Conservation (phyloP, 2,113 vertebrate species). For the Grus americana region DNA sequence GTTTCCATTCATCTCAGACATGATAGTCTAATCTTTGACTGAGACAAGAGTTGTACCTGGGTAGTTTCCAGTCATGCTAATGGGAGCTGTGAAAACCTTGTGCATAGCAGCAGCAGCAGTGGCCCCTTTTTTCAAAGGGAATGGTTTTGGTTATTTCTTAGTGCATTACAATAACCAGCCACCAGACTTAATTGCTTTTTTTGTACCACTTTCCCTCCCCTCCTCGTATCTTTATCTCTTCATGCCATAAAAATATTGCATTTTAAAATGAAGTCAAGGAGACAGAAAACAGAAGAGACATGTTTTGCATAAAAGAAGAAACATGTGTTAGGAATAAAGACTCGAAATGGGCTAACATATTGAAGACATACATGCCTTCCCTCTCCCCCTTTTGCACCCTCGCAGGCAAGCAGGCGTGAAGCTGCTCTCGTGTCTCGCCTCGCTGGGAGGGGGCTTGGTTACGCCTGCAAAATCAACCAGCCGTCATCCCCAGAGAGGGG, state of each 20-base stretch:
- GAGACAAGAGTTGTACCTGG: neutral
- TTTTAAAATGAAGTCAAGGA: conserved; percentile 71
- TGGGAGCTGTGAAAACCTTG: conserved; percentile 20
- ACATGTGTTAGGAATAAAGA: conserved; percentile 69
- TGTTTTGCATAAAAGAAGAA: conserved; percentile 68
- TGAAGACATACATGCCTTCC: conserved; percentile 30
- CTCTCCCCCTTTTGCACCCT: neutral
- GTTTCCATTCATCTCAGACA: neutral
- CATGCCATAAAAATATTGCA: conserved; percentile 62
- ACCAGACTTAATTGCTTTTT: conserved; percentile 38
- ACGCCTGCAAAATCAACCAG: neutral
- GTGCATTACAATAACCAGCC: conserved; percentile 23
- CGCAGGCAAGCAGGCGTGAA: neutral
- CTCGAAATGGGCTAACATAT: conserved; percentile 51
- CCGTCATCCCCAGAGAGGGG: neutral
- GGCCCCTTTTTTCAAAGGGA: neutral
- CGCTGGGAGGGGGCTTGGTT: neutral
- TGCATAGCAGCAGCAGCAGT: neutral
- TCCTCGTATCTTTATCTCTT: conserved; percentile 39
- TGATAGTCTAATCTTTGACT: neutral
- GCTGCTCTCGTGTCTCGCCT: neutral
- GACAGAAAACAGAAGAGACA: conserved; percentile 73
- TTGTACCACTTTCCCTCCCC: conserved; percentile 56
- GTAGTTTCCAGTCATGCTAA: conserved; percentile 22
- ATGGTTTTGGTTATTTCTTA: neutral